Evolutionary conservation across 92 coral and sea anemone species (phyloP).

Genomic region (Desmophyllum pertusum): DNA sequence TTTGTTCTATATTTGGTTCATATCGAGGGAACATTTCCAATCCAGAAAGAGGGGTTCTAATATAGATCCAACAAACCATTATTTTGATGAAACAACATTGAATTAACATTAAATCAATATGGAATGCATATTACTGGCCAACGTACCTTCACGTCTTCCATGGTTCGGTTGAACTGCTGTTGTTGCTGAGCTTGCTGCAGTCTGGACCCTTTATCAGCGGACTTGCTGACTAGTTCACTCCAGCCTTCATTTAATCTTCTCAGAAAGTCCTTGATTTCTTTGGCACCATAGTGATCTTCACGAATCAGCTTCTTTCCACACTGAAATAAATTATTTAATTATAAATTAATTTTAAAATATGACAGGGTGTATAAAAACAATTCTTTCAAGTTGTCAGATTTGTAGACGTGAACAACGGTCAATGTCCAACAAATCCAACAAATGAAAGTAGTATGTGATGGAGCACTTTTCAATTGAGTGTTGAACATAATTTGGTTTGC

Average conservation of each 20-base stretch:
- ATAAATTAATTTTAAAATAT: not conserved
- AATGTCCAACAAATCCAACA: too few relatives aligned
- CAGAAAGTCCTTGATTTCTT: constrained; percentile 68
- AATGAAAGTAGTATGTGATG: too few relatives aligned
- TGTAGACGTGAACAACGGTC: too few relatives aligned
- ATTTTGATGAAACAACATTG: too few relatives aligned
- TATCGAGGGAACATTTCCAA: too few relatives aligned
- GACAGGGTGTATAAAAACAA: too few relatives aligned
- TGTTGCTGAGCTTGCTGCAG: constrained; percentile 90
- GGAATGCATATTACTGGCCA: not conserved
- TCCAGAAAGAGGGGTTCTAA: too few relatives aligned
- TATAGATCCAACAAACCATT: not conserved
- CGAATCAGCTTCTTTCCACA: constrained; percentile 71
- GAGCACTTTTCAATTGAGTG: too few relatives aligned
- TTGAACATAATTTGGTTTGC: too few relatives aligned
- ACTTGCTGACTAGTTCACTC: constrained; percentile 67
- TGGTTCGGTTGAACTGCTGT: constrained; percentile 75
- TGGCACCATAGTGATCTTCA: constrained; percentile 77
- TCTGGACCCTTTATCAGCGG: constrained; percentile 79
- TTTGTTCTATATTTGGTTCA: too few relatives aligned
- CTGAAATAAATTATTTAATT: constrained; percentile 45
- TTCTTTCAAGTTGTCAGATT: too few relatives aligned
- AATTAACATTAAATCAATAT: not conserved
- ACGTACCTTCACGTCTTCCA: constrained; percentile 72
- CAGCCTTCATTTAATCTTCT: constrained; percentile 72